These are phyloP conservation scores for Cygnus buccinator DNA, from an alignment of 2,113 vertebrate species.

Conservation along the genomic window DNA sequence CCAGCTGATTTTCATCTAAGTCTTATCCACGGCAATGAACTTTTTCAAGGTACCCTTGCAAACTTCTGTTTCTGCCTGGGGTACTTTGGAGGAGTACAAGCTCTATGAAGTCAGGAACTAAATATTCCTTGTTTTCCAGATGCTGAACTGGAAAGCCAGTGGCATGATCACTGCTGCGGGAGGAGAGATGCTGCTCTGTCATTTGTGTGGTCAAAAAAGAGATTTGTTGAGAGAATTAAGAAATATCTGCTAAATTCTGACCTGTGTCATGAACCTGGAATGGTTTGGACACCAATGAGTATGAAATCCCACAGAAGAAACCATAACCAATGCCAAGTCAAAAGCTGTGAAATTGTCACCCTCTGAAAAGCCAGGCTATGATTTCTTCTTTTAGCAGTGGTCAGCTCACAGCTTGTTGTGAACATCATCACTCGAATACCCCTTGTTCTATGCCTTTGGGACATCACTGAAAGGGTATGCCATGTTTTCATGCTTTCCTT, in stretches of 20 bases:
- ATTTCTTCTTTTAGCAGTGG: neutral
- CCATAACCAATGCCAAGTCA: fast-evolving
- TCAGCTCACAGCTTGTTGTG: neutral
- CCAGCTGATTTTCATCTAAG: neutral
- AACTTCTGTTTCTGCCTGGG: fast-evolving
- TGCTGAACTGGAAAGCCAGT: neutral
- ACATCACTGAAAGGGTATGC: neutral
- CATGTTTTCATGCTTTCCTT: constrained; percentile 33
- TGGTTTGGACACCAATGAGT: neutral
- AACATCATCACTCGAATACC: neutral
- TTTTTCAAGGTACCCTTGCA: neutral
- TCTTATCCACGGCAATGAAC: neutral
- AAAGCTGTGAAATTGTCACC: neutral
- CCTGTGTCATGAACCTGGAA: neutral
- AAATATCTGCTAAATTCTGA: neutral
- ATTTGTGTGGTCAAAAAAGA: neutral
- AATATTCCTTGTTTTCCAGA: neutral
- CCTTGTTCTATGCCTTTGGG: neutral
- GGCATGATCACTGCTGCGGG: fast-evolving
- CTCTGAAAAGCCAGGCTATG: neutral
- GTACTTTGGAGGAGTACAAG: neutral
- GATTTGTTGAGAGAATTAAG: neutral
- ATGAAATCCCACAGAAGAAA: neutral
- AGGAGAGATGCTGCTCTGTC: neutral
- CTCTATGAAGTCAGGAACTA: fast-evolving